These are phyloP conservation scores for Dicrurus megarhynchus DNA, from an alignment of 2,113 vertebrate species.

Conservation along the genomic window DNA sequence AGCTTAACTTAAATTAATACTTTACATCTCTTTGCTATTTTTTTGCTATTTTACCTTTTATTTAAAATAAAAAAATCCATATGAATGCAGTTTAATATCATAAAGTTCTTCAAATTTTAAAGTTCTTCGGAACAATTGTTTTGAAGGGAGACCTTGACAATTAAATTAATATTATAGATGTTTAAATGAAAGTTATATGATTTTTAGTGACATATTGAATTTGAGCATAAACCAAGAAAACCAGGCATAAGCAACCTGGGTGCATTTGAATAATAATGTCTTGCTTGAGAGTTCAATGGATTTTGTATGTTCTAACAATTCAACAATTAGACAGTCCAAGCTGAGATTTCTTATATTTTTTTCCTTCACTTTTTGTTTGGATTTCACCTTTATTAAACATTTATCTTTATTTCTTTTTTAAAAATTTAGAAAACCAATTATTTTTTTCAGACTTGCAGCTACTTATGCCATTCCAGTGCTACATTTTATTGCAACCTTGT, in stretches of 20 bases:
- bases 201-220: slow-evolving; percentile 68
- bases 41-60: slow-evolving; percentile 59
- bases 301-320: slow-evolving; percentile 39
- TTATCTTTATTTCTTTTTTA: not conserved
- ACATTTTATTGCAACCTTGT: not conserved
- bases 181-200: slow-evolving; percentile 63
- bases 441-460: not conserved
- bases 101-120: slow-evolving; percentile 65
- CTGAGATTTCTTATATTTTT: not conserved
- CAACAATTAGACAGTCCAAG: not conserved
- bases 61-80: slow-evolving; percentile 49
- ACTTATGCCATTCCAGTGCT: not conserved
- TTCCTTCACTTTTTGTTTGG: not conserved
- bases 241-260: slow-evolving; percentile 1
- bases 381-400: not conserved
- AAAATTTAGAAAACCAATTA: not conserved
- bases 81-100: slow-evolving; percentile 49
- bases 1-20: not conserved
- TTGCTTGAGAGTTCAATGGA: slow-evolving; percentile 41
- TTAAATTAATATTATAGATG: slow-evolving; percentile 65
- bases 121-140: slow-evolving; percentile 65
- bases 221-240: slow-evolving; percentile 61
- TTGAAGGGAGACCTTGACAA: slow-evolving; percentile 57
- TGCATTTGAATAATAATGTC: slow-evolving; percentile 43
- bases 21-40: not conserved